phyloP scores from a whole-genome alignment of 2,113 vertebrate genomes.

The Blennius ocellaris region DNA sequence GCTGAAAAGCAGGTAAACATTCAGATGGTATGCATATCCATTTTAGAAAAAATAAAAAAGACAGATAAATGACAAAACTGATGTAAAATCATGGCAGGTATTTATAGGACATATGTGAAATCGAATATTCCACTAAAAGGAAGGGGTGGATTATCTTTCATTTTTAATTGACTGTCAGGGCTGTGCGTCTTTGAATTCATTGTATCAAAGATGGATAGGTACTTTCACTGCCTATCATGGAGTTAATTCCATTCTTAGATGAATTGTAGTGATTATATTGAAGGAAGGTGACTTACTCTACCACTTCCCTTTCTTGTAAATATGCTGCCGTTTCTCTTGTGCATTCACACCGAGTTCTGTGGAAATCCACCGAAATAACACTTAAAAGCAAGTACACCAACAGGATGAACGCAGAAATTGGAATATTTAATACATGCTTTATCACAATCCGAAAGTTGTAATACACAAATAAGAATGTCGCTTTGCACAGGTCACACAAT shows the following conservation, averaged over 20 bases:
- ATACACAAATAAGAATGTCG: neutral
- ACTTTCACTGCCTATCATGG: slow-evolving; percentile 83
- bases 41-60: slow-evolving; percentile 53
- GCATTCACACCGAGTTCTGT: slow-evolving; percentile 40
- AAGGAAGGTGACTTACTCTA: slow-evolving; percentile 76
- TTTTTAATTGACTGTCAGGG: slow-evolving; percentile 87
- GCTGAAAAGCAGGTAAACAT: slow-evolving; percentile 79
- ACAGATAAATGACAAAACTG: slow-evolving; percentile 73
- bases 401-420: slow-evolving; percentile 19
- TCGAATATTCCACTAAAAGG: slow-evolving; percentile 77
- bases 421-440: slow-evolving; percentile 12
- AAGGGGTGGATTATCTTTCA: slow-evolving; percentile 79
- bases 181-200: slow-evolving; percentile 77
- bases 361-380: slow-evolving; percentile 40
- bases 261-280: slow-evolving; percentile 79
- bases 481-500: slow-evolving; percentile 28
- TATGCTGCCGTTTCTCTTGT: slow-evolving; percentile 57
- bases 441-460: slow-evolving; percentile 13
- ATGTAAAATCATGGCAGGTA: slow-evolving; percentile 77
- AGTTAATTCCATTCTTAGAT: slow-evolving; percentile 80
- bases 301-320: slow-evolving; percentile 36
- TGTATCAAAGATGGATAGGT: slow-evolving; percentile 76
- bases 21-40: slow-evolving; percentile 73
- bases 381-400: slow-evolving; percentile 15
- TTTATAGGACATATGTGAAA: slow-evolving; percentile 79